Evolutionary conservation across 2,797 vertebrate species (phyloP).

Genomic region (Hylomyscus alleni): DNA sequence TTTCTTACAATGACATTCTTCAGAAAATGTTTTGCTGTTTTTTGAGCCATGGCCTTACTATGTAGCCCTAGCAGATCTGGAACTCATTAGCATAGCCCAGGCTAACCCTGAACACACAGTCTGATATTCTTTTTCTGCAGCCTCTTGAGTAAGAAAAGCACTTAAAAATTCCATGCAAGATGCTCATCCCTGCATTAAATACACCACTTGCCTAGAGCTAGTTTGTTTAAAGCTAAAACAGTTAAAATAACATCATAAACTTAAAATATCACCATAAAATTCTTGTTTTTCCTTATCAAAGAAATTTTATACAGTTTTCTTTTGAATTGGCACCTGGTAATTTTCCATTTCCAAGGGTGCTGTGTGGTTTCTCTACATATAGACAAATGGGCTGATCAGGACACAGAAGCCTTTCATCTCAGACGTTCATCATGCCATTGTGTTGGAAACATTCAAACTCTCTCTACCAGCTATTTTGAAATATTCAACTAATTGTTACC

Average conservation of each 20-base stretch:
- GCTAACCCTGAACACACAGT: not conserved
- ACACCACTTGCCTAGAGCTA: not conserved
- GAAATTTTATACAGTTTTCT: not conserved
- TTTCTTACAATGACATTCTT: not conserved
- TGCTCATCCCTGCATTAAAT: not conserved
- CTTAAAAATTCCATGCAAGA: constrained; percentile 8
- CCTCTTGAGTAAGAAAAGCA: not conserved
- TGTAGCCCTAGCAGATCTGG: not conserved
- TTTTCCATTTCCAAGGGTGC: too few species aligned
- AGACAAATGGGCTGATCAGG: not conserved
- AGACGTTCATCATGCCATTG: not conserved
- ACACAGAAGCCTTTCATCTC: not conserved
- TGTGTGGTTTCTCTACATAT: not conserved
- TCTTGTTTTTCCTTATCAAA: not conserved
- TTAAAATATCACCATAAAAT: constrained; percentile 19
- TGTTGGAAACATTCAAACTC: not conserved
- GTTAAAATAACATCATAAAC: not conserved
- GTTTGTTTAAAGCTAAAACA: not conserved
- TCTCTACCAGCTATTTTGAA: not conserved
- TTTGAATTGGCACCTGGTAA: not conserved
- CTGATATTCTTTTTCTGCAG: not conserved
- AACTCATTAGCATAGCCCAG: not conserved
- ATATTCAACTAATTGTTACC: not conserved
- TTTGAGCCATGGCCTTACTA: not conserved
- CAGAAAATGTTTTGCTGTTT: not conserved